These are phyloP conservation scores for Bibio marci DNA, from an alignment of 2,888 invertebrate species.

Conservation along the genomic window DNA sequence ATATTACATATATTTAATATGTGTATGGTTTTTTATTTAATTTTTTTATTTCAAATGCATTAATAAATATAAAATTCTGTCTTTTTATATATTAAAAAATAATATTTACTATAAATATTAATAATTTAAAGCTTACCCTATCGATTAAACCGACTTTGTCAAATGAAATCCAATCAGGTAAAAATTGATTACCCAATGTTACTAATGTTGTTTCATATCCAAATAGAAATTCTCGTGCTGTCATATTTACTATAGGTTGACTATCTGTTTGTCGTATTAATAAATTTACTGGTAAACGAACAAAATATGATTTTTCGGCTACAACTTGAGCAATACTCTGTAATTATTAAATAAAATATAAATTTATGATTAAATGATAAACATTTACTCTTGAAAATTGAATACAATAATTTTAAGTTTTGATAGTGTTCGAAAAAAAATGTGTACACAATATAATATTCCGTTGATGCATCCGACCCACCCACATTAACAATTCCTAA, in stretches of 20 bases:
- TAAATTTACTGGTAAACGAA: conserved; percentile 50
- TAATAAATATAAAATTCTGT: not conserved
- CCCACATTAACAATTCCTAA: too few species aligned
- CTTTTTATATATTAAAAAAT: not conserved
- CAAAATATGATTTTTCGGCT: conserved; percentile 42
- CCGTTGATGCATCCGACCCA: too few species aligned
- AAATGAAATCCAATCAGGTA: conserved; percentile 73
- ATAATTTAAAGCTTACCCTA: conserved; percentile 40
- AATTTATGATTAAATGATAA: too few species aligned
- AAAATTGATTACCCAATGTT: conserved; percentile 62
- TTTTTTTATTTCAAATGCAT: not conserved
- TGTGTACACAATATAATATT: too few species aligned
- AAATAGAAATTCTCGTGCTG: conserved; percentile 78
- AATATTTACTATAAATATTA: not conserved
- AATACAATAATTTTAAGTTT: too few species aligned
- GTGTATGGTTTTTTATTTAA: too few species aligned
- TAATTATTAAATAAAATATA: too few species aligned
- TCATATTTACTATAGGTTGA: conserved; percentile 58
- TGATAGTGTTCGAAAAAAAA: too few species aligned
- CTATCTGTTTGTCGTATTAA: conserved; percentile 49
- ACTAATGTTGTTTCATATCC: conserved; percentile 69
- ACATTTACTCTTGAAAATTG: too few species aligned
- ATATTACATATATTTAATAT: too few species aligned
- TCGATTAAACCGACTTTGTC: conserved; percentile 79
- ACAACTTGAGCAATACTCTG: conserved; percentile 73